A percentile compares a stretch with the other conserved stretches of the same genome.
These are phyloP conservation scores for Noctilio leporinus DNA, from an alignment of 2,113 vertebrate species.

Conservation along the genomic window DNA sequence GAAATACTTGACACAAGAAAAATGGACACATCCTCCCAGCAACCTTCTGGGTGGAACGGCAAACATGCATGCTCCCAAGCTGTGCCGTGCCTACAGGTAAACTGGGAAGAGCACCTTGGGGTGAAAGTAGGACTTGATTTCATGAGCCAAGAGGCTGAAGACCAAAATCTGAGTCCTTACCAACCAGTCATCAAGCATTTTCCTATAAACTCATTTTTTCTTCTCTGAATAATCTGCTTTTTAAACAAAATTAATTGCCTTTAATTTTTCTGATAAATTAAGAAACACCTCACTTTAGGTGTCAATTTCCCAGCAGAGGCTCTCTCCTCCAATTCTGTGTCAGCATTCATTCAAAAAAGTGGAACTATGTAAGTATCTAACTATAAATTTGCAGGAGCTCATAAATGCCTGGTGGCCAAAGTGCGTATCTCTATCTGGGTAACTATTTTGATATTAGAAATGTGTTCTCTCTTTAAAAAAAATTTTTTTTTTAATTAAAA, in stretches of 20 bases:
- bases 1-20: neutral
- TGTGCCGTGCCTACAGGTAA: neutral
- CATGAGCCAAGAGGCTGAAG: neutral
- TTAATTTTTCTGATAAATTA: neutral
- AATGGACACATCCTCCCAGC: neutral
- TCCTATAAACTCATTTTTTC: neutral
- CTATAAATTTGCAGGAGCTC: neutral
- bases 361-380: neutral
- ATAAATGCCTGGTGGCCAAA: neutral
- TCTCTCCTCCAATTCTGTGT: neutral
- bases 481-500: neutral
- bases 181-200: neutral
- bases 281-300: neutral
- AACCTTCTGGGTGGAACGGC: fast-evolving
- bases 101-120: neutral
- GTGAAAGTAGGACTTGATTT: neutral
- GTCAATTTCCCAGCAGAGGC: neutral
- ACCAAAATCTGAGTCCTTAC: neutral
- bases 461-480: neutral
- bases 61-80: neutral
- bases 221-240: slow-evolving; percentile 3
- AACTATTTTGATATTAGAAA: neutral
- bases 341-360: neutral
- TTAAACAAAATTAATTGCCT: neutral
- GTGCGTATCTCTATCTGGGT: no score